A percentile compares a stretch with the other conserved stretches of the same genome.
These are phyloP conservation scores for Phycodurus eques DNA, from an alignment of 2,113 vertebrate genomes.

Conservation along the genomic window DNA sequence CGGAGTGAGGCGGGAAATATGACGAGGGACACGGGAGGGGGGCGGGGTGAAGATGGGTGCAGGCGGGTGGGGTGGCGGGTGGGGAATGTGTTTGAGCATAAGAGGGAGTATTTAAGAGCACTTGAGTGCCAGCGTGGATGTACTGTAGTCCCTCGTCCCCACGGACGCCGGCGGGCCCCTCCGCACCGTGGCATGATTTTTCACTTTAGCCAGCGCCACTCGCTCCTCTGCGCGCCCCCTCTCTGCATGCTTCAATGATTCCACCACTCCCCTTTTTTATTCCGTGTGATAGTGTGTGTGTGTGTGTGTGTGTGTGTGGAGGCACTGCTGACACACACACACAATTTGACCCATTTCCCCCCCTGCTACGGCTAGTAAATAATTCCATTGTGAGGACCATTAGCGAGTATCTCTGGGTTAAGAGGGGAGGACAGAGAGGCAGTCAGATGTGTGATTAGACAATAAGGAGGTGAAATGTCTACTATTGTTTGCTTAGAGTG, in stretches of 20 bases:
- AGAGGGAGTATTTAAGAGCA: conserved; percentile 81
- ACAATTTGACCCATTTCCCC: conserved; percentile 65
- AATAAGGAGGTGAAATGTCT: conserved; percentile 66
- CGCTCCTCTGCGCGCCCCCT: conserved; percentile 40
- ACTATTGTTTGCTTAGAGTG: conserved; percentile 55
- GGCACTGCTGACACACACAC: conserved; percentile 24
- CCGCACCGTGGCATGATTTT: conserved; percentile 87
- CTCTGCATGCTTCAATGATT: conserved; percentile 74
- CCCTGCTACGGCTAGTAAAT: conserved; percentile 61
- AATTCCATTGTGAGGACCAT: conserved; percentile 67
- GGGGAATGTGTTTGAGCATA: conserved; percentile 11
- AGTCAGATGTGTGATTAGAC: conserved; percentile 67
- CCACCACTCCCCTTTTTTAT: conserved; percentile 67
- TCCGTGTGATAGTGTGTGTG: conserved; percentile 30
- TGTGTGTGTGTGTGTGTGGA: conserved; percentile 11
- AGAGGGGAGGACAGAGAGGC: conserved; percentile 48
- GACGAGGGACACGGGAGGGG: conserved; percentile 4
- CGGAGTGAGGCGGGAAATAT: conserved; percentile 37
- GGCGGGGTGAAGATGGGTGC: conserved; percentile 14
- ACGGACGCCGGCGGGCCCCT: conserved; percentile 74
- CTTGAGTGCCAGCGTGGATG: conserved; percentile 79
- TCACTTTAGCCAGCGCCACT: conserved; percentile 77
- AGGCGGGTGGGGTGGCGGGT: neutral
- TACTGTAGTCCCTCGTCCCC: conserved; percentile 77
- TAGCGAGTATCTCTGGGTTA: conserved; percentile 62